Conservation (phyloP, 2,113 vertebrate species). For the Tachycineta bicolor region DNA sequence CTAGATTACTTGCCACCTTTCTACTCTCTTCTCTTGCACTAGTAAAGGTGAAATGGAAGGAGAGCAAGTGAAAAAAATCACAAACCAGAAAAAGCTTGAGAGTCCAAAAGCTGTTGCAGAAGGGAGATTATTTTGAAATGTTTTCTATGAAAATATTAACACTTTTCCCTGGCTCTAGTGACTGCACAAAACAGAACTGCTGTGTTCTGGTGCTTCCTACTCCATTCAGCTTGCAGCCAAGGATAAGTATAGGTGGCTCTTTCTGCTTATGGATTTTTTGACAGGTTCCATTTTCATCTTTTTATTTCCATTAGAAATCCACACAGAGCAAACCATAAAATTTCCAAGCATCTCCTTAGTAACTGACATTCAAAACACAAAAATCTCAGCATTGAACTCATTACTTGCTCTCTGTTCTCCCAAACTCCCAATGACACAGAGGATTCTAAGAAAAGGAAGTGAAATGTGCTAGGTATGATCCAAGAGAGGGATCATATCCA, state of each 20-base stretch:
- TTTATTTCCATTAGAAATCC: neutral
- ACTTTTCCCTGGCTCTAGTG: neutral
- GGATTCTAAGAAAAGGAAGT: neutral
- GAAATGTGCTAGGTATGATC: neutral
- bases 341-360: neutral
- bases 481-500: neutral
- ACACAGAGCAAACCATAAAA: neutral
- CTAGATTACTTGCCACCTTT: neutral
- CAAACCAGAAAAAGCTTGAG: neutral
- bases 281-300: neutral
- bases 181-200: neutral
- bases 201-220: slow-evolving; percentile 1
- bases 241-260: neutral
- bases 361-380: slow-evolving; percentile 16
- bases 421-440: neutral
- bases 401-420: neutral
- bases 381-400: neutral
- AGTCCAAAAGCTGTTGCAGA: neutral
- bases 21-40: neutral
- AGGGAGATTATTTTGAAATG: neutral
- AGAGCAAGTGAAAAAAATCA: neutral
- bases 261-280: neutral
- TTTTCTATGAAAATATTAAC: slow-evolving; percentile 37
- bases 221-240: neutral
- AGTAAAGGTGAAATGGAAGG: neutral